These are phyloP conservation scores for Vanessa tameamea DNA, from an alignment of 1,140 invertebrate species.

Conservation along the genomic window DNA sequence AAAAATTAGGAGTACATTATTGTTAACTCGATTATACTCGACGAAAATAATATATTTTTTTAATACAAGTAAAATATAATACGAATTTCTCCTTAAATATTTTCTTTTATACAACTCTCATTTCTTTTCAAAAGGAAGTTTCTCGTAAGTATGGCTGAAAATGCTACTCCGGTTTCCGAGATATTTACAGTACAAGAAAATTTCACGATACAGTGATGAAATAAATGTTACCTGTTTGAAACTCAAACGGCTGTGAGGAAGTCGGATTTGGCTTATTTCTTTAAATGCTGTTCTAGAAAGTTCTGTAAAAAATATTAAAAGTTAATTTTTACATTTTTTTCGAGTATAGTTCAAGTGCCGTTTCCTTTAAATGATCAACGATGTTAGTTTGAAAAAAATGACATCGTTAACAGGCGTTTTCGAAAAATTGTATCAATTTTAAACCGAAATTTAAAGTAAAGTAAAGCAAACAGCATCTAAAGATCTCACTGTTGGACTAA, in stretches of 20 bases:
- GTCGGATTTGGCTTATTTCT: slow-evolving; percentile 41
- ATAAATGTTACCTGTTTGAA: slow-evolving; percentile 31
- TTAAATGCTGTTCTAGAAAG: slow-evolving; percentile 13
- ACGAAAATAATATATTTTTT: no score
- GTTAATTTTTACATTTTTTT: slow-evolving; percentile 2
- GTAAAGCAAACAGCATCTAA: no score
- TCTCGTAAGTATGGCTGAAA: slow-evolving; percentile 2
- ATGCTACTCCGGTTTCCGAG: slow-evolving; percentile 1
- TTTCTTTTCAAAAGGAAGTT: neutral
- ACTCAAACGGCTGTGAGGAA: slow-evolving; percentile 35
- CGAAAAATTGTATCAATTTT: no score
- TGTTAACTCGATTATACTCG: no score
- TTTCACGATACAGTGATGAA: slow-evolving; percentile 33
- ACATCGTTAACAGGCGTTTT: no score
- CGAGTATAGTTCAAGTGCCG: neutral
- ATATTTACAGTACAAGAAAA: slow-evolving; percentile 19
- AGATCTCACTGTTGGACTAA: no score
- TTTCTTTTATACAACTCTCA: slow-evolving; percentile 2
- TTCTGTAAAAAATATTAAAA: slow-evolving; percentile 12
- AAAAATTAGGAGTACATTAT: no score
- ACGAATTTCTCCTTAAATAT: neutral
- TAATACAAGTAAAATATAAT: no score
- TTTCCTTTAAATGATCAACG: no score
- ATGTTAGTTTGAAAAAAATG: no score
- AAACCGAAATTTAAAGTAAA: no score